phyloP scores from a whole-genome alignment of 2,888 invertebrate genomes.

The Acronicta aceris region DNA sequence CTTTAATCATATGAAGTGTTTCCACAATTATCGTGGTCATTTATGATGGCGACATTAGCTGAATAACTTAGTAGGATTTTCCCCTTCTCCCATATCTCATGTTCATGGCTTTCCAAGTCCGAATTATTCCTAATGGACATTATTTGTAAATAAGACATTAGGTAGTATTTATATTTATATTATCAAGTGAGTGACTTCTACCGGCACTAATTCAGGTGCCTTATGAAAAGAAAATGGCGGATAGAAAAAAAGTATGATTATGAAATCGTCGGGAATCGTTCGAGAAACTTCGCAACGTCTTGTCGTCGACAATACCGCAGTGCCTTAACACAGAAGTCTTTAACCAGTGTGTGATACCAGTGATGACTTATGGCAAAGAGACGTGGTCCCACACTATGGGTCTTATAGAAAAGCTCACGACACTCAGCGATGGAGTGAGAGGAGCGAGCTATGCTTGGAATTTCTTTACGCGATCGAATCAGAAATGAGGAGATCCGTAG shows the following conservation, averaged over 20 bases:
- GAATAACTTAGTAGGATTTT: constrained; percentile 43
- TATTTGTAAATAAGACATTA: constrained; percentile 40
- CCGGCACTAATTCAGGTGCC: not conserved
- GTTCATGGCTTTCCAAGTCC: constrained; percentile 13
- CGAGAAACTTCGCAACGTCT: too few species aligned
- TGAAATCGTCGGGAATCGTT: too few species aligned
- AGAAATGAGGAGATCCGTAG: too few species aligned
- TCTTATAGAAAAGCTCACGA: too few species aligned
- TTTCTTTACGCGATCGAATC: too few species aligned
- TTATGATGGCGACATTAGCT: constrained; percentile 45
- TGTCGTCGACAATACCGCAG: too few species aligned
- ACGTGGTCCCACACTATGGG: too few species aligned
- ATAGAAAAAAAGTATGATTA: not conserved
- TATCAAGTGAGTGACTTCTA: constrained; percentile 2
- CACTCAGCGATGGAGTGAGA: too few species aligned
- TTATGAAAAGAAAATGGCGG: not conserved
- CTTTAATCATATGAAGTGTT: constrained; percentile 41
- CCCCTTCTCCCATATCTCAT: constrained; percentile 27
- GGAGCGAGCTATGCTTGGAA: too few species aligned
- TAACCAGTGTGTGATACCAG: too few species aligned
- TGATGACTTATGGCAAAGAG: too few species aligned
- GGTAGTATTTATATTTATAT: not conserved
- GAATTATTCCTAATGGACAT: constrained; percentile 24
- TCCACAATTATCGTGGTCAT: constrained; percentile 43
- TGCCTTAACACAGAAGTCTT: too few species aligned